phyloP scores from a whole-genome alignment of 1,140 invertebrate genomes.

The Sminthurinus signatus region DNA sequence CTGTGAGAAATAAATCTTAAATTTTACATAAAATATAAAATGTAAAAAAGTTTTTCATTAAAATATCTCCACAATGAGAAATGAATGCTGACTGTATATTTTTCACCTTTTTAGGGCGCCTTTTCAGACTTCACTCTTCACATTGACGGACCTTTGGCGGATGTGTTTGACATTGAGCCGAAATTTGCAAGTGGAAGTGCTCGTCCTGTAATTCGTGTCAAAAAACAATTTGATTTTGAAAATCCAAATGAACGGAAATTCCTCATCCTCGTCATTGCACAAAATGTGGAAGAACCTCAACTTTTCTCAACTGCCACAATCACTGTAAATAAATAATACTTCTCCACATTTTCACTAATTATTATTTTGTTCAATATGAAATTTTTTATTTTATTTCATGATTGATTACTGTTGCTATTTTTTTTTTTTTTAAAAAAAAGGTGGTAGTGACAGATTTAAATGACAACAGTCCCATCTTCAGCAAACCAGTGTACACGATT shows the following conservation, averaged over 20 bases:
- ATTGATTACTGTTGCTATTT: too few species aligned
- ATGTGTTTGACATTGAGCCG: constrained; percentile 76
- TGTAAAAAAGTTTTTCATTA: not conserved
- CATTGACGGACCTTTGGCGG: constrained; percentile 66
- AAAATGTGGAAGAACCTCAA: constrained; percentile 58
- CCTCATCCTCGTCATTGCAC: constrained; percentile 72
- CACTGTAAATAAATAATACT: constrained; percentile 52
- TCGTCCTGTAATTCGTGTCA: constrained; percentile 70
- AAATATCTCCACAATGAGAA: too few species aligned
- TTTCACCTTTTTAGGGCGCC: constrained; percentile 54
- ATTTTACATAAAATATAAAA: not conserved
- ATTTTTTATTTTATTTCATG: too few species aligned
- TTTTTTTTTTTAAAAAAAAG: not conserved
- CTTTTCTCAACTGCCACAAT: constrained; percentile 81
- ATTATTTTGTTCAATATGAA: too few species aligned
- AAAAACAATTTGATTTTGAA: constrained; percentile 78
- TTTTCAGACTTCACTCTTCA: constrained; percentile 72
- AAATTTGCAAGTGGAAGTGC: constrained; percentile 65
- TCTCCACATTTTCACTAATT: not conserved
- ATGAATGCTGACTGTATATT: too few species aligned
- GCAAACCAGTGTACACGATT: constrained; percentile 56
- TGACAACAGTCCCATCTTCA: constrained; percentile 14
- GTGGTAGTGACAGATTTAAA: constrained; percentile 5
- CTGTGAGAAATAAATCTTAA: constrained; percentile 1
- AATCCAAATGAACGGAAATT: constrained; percentile 89